These are phyloP conservation scores for Globodera ellingtonae DNA, from an alignment of 1,140 invertebrate species.

Conservation along the genomic window DNA sequence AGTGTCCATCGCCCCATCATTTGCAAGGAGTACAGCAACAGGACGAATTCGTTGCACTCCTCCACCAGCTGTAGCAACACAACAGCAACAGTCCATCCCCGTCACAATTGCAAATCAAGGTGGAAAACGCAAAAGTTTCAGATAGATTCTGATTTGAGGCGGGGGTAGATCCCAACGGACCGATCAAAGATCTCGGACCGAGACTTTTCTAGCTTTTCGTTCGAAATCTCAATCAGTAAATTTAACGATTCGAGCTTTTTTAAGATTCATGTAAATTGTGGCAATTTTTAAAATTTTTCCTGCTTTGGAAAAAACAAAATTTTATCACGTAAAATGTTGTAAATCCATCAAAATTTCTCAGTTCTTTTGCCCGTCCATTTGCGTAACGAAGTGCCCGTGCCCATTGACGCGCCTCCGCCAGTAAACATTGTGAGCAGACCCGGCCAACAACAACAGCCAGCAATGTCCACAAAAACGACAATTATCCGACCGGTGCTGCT, in stretches of 20 bases:
- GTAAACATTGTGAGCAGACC: not conserved
- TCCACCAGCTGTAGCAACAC: conserved; percentile 19
- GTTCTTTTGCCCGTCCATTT: conserved; percentile 19
- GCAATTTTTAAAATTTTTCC: too few species aligned
- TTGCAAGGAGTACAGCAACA: not conserved
- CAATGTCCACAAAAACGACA: conserved; percentile 12
- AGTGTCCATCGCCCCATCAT: not conserved
- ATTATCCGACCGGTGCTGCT: conserved; percentile 38
- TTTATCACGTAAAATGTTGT: not conserved
- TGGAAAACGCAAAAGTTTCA: not conserved
- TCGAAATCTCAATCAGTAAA: too few species aligned
- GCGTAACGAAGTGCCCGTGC: conserved; percentile 40
- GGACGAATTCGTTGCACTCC: conserved; percentile 23
- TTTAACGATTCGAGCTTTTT: too few species aligned
- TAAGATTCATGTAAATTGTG: too few species aligned
- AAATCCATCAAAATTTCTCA: not conserved
- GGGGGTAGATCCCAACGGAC: too few species aligned
- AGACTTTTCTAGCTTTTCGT: too few species aligned
- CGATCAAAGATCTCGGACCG: too few species aligned
- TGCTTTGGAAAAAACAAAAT: too few species aligned
- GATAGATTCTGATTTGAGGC: conserved; percentile 1
- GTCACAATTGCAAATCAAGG: not conserved
- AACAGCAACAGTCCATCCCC: not conserved
- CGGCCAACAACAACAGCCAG: conserved; percentile 21
- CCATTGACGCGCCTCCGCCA: conserved; percentile 38